Evolutionary conservation across 2,888 invertebrate species (phyloP), one percentile per base, ranked within the genome.

Genomic region (Incurvaria masculella): DNA sequence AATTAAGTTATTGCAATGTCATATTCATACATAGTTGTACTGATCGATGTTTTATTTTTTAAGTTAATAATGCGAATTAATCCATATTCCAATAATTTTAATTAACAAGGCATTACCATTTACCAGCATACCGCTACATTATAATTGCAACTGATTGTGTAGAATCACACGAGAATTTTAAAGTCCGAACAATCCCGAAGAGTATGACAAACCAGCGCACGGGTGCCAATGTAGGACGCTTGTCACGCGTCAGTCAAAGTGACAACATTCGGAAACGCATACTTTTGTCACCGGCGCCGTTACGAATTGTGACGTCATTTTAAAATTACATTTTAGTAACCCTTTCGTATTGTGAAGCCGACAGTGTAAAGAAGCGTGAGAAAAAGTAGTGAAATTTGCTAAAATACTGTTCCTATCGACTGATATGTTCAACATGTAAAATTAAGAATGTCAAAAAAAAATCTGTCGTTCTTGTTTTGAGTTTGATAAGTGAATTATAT

Each of bases 211-310:
- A 58, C 54, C 57, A 68, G 70, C 72, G 71, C 78, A 76, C 76
- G 73, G 71, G 76, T 59, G 54, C 52, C 57, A 55, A 73, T 78
- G 72, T 50, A 63, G 45, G 60, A 72, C 69, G 70, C 66, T 55
- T 65, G 60, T 76, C 78, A 75, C 61, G 61, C 68, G 73, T 72
- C 71, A 68, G 59, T 72, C 69, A 63, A 57, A 61, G 57, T 71
- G 69, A 72, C 66, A 72, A 72, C 73, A 75, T n/a, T n/a, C 59
- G 56, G 57, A 57, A 66, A 61, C 61, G 61, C 57, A 56, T 56
- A 55, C 59, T 61, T 59, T 33, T 14, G 33, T 63, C 56, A 54
- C 57, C 56, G 56, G 59, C 59, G 69, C 68, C 69, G 66, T 63
- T 58, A 60, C 73, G 48, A 70, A 76, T 69, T 52, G 49, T 65